Evolutionary conservation across 2,888 invertebrate genomes (phyloP).

Genomic region (Scaptomyza polygonia): DNA sequence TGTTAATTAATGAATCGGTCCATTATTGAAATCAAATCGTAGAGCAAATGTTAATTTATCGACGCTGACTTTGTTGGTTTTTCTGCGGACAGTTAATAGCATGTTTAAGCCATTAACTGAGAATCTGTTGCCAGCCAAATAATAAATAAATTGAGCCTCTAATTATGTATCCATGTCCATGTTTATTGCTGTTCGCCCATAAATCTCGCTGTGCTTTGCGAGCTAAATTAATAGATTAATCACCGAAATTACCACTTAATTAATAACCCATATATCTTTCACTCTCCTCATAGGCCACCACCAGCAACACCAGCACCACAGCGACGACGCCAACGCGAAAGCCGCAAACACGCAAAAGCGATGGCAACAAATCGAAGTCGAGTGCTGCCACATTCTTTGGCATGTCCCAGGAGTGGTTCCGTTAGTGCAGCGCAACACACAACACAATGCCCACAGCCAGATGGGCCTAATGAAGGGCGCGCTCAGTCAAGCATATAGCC

Average conservation of each 20-base stretch:
- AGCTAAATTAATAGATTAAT: constrained; percentile 76
- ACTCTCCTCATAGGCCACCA: constrained; percentile 14
- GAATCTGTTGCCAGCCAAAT: constrained; percentile 35
- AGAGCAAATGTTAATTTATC: constrained; percentile 70
- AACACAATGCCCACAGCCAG: constrained; percentile 16
- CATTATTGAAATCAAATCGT: constrained; percentile 74
- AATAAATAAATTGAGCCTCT: constrained; percentile 61
- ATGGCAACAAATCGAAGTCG: constrained; percentile 85
- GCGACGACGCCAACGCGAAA: constrained; percentile 71
- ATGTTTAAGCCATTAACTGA: constrained; percentile 62
- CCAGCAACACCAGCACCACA: constrained; percentile 18
- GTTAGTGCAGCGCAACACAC: constrained; percentile 72
- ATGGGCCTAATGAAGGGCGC: constrained; percentile 58
- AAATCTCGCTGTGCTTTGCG: constrained; percentile 53
- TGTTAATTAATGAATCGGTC: constrained; percentile 75
- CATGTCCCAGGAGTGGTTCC: constrained; percentile 93
- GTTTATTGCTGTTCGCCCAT: constrained; percentile 42
- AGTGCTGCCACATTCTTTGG: constrained; percentile 93
- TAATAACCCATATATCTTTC: constrained; percentile 66
- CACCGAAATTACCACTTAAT: constrained; percentile 73
- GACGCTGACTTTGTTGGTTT: constrained; percentile 45
- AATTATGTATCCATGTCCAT: constrained; percentile 66
- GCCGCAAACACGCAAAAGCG: constrained; percentile 62
- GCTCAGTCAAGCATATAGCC: constrained; percentile 30
- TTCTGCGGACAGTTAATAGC: constrained; percentile 58